phyloP scores from a whole-genome alignment of 2,113 vertebrate genomes.

The Bombycilla garrulus region DNA sequence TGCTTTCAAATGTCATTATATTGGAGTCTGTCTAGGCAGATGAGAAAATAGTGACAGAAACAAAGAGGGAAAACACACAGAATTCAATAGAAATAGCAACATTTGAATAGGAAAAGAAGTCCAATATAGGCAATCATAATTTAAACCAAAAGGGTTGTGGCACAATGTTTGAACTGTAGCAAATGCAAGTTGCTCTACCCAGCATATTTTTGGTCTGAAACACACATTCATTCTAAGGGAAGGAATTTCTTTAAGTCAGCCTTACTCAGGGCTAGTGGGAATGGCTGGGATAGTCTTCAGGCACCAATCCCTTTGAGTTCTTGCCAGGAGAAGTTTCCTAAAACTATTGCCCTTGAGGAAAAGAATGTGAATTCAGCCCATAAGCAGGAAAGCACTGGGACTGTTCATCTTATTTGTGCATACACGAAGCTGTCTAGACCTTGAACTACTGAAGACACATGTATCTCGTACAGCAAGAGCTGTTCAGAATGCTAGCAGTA shows the following conservation, averaged over 20 bases:
- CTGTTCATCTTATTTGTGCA: neutral
- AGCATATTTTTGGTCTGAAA: neutral
- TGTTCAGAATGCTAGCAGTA: neutral
- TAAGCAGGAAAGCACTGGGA: neutral
- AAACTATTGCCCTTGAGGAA: neutral
- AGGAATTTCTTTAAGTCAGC: neutral
- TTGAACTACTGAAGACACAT: neutral
- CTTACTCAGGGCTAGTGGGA: neutral
- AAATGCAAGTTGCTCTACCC: neutral
- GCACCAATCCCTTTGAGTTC: neutral
- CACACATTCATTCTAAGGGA: neutral
- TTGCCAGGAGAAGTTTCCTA: neutral
- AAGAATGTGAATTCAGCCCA: neutral
- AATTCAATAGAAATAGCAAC: neutral
- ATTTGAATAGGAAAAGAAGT: neutral
- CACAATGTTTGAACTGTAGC: neutral
- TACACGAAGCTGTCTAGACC: neutral
- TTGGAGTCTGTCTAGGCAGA: neutral
- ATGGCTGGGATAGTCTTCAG: neutral
- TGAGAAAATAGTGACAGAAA: neutral
- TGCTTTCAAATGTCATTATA: neutral
- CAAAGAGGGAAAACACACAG: neutral
- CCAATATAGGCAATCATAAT: neutral
- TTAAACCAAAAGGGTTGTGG: neutral
- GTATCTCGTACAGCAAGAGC: neutral